Conservation (phyloP, 2,797 vertebrate genomes). For the Gadopsis marmoratus region DNA sequence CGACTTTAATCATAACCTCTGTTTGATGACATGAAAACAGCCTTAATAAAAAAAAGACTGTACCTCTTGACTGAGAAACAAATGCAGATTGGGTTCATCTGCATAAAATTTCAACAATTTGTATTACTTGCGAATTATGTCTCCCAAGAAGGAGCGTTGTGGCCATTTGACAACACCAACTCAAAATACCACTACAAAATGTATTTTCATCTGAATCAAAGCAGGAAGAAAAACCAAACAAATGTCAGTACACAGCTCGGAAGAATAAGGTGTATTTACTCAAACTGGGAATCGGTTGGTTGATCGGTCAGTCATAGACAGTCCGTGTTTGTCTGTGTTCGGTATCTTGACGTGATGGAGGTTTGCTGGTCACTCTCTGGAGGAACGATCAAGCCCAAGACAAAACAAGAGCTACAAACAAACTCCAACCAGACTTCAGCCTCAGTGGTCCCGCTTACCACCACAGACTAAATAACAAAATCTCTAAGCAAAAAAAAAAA, state of each 20-base stretch:
- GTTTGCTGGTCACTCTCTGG: neutral
- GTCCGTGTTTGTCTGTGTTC: neutral
- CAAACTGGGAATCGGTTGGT: neutral
- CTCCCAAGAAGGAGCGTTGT: neutral
- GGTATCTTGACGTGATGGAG: neutral
- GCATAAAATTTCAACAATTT: neutral
- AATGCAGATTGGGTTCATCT: neutral
- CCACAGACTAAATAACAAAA: neutral
- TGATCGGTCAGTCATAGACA: neutral
- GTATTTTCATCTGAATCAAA: neutral
- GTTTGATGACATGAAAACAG: too few relatives aligned
- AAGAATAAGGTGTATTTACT: neutral
- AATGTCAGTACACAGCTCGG: neutral
- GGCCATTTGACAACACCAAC: neutral
- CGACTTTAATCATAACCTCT: too few relatives aligned
- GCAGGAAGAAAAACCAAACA: neutral
- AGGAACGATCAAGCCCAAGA: neutral
- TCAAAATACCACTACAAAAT: neutral
- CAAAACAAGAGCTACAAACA: neutral
- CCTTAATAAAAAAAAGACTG: too few relatives aligned
- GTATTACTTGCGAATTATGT: neutral
- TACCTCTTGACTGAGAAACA: neutral
- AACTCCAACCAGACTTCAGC: slow-evolving; percentile 8
- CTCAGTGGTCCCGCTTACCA: neutral
- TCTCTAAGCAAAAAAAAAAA: neutral